Base-by-base conservation (phyloP, 92 coral and sea anemone species). In the Muricea muricata region DNA sequence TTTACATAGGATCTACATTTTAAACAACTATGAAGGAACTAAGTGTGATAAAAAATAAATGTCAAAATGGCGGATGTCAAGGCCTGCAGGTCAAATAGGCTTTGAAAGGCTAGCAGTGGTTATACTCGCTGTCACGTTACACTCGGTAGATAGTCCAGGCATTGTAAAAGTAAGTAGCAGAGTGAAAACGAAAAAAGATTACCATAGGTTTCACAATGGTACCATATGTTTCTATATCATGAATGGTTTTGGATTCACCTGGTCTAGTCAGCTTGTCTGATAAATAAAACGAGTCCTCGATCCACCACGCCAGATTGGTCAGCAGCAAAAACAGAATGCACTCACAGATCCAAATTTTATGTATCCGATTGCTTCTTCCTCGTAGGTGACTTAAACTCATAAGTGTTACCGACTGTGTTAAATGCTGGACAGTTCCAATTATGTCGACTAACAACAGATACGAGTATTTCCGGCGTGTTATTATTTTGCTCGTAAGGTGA, bases 171-270 rank as follows among this genome's bases (percentile, higher is more conserved):
- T 6, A 60, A 7, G 35, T 30, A 60, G 68, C 68, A 11, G 68
- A 60, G 7, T 60, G 68, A 24, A 60, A 60, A 7, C 68, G 68
- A 35, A 60, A 60, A n/a, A 60, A 60, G 13, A 60, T 21, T 15
- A 60, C 68, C 68, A 60, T 13, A 25, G 68, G 68, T 15, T 60
- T 60, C 15, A 60, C 68, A 60, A 60, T 60, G 0, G 11, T 9
- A 7, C 68, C 68, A 60, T 60, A 60, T 15, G 68, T 60, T 25
- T 25, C 68, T 60, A 31, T 45, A 14, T n/a, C 75, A 23, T 54
- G 23, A 31, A 63, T 52, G 29, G 85, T 40, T 34, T 69, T 25
- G 7, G 18, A 70, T 12, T 45, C 75, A 12, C 73, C 90, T 2
- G 68, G 68, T n/a, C 68, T 61, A 0, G 33, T 20, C 33, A 61